phyloP scores from a whole-genome alignment of 1,140 invertebrate species.

The Helicorthomorpha holstii region DNA sequence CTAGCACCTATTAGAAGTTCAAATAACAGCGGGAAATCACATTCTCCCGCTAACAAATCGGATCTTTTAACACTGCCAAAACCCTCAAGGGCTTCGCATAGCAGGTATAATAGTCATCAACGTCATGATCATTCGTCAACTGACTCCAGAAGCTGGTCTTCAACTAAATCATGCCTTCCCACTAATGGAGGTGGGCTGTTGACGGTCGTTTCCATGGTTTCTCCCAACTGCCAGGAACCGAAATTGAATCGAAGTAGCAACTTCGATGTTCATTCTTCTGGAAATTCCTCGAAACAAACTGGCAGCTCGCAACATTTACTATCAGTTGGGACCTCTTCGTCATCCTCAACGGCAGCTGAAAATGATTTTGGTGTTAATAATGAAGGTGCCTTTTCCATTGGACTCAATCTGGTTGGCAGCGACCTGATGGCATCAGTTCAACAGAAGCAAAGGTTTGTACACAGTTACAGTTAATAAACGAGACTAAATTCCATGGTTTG shows the following conservation, averaged over 20 bases:
- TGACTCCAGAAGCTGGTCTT: not conserved
- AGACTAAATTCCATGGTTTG: too few relatives aligned
- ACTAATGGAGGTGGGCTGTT: not conserved
- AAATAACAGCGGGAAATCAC: not conserved
- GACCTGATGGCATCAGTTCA: conserved; percentile 1
- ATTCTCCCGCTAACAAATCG: not conserved
- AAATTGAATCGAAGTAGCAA: not conserved
- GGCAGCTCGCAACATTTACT: not conserved
- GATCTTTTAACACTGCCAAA: not conserved
- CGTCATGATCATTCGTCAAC: not conserved
- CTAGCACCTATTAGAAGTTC: too few relatives aligned
- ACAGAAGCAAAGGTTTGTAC: too few relatives aligned
- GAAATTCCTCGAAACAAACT: too few relatives aligned
- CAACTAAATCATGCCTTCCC: too few relatives aligned
- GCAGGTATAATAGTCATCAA: not conserved
- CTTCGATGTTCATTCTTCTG: too few relatives aligned
- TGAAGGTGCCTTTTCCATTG: not conserved
- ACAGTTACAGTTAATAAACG: too few relatives aligned
- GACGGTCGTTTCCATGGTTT: not conserved
- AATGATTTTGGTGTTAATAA: not conserved
- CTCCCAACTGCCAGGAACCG: not conserved
- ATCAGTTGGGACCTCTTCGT: not conserved
- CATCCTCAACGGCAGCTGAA: not conserved
- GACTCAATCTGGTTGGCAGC: not conserved
- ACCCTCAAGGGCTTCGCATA: not conserved